Percentiles rank a stretch among this genome's conserved stretches.
phyloP scores from a whole-genome alignment of 2,888 invertebrate genomes.

The Eretmocerus hayati region DNA sequence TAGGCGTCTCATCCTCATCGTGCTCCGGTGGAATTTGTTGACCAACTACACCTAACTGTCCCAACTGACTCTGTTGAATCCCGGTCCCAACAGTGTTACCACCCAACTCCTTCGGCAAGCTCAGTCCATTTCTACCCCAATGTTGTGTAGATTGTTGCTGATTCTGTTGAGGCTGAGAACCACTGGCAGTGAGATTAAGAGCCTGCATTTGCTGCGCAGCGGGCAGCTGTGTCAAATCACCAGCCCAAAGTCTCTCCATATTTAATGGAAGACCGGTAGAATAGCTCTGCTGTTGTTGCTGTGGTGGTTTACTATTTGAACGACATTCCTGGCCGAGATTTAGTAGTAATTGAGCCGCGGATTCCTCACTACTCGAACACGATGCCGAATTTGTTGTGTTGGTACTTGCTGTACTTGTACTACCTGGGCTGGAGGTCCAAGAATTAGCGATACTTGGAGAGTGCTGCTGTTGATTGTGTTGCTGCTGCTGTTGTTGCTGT shows the following conservation, averaged over 20 bases:
- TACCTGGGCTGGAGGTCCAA: conserved; percentile 47
- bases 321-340: conserved; percentile 71
- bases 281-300: conserved; percentile 29
- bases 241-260: conserved; percentile 89
- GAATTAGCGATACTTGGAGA: conserved; percentile 54
- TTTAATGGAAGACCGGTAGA: conserved; percentile 61
- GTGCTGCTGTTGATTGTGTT: conserved; percentile 44
- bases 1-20: conserved; percentile 83
- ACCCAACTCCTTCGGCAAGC: conserved; percentile 38
- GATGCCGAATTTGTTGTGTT: conserved; percentile 49
- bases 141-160: conserved; percentile 26
- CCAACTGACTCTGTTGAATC: conserved; percentile 11
- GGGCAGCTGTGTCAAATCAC: conserved; percentile 77
- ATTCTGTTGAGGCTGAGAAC: conserved; percentile 32
- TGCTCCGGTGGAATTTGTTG: conserved; percentile 44
- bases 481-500: conserved; percentile 45
- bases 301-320: conserved; percentile 51
- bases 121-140: conserved; percentile 42
- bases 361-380: conserved; percentile 50
- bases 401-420: too few species aligned
- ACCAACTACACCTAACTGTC: too few species aligned
- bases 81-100: conserved; percentile 37
- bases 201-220: conserved; percentile 75
- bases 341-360: conserved; percentile 62
- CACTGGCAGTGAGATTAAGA: conserved; percentile 58